phyloP scores from a whole-genome alignment of 2,797 vertebrate genomes.

The Cossypha niveicapilla region DNA sequence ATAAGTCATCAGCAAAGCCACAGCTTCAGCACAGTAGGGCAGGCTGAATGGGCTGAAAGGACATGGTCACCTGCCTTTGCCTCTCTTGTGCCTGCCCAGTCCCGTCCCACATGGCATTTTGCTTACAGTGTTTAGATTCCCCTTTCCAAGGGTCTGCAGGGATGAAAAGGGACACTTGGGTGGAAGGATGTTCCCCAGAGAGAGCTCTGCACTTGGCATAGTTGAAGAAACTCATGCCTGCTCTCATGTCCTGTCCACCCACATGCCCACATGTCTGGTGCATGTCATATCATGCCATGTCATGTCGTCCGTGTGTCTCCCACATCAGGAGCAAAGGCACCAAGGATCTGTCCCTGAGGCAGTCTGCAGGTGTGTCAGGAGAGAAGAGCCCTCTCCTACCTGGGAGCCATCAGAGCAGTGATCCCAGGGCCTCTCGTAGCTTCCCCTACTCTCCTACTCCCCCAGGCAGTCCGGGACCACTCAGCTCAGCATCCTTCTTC shows the following conservation, averaged over 20 bases:
- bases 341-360: not conserved
- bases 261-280: not conserved
- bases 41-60: not conserved
- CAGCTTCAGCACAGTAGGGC: not conserved
- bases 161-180: not conserved
- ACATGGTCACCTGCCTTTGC: not conserved
- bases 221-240: not conserved
- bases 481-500: not conserved
- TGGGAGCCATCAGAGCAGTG: not conserved
- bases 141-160: not conserved
- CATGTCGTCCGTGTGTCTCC: not conserved
- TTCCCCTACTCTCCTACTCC: not conserved
- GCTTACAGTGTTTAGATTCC: not conserved
- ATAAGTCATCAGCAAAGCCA: not conserved
- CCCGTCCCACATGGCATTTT: not conserved
- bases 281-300: not conserved
- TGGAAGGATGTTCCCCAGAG: not conserved
- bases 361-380: not conserved
- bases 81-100: not conserved
- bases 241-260: not conserved
- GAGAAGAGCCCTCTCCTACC: not conserved
- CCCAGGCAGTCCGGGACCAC: not conserved
- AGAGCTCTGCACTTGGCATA: fast-evolving
- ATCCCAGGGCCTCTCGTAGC: not conserved
- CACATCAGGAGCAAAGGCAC: not conserved